Base-by-base conservation (phyloP, 1,140 invertebrate species). In the Drosophila teissieri region DNA sequence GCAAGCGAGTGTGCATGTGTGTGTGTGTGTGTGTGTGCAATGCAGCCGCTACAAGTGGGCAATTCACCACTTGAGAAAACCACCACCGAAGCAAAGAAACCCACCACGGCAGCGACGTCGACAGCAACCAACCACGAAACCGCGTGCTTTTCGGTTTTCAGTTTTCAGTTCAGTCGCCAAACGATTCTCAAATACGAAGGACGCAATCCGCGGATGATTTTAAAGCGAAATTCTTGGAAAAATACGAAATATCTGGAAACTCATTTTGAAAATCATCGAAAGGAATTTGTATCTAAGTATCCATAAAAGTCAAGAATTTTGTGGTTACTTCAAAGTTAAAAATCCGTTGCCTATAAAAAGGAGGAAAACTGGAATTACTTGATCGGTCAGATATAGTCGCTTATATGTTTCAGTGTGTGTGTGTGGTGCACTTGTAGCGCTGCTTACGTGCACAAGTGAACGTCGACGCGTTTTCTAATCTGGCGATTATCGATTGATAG, bases 391-490 rank as follows among this genome's bases (percentile, higher is more conserved):
- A n/a, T 53, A 72, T 37, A 40, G 2, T 27, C 49, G 42, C 60
- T 42, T 52, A 34, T 36, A 49, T 40, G 40, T 52, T 15, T 52
- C 19, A 19, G 37, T 52, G 44, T 75, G 73, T 73, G 42, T 65
- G 64, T 64, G 78, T 64, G 62, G 53, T 85, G 83, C 83, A 86
- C 83, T 86, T 86, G 83, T 86, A 88, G 83, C 64, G 82, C 82
- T 86, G 82, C 82, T 86, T 86, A 86, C 82, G 82, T 86, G 82
- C 82, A 40, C 73, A 72, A 86, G 82, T 86, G 78, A 86, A 86
- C 83, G 82, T 86, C 73, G 73, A 62, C 60, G 79, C 82, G 74
- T 86, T 86, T 81, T 78, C 83, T 86, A 86, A 86, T 86, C 83
- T 86, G 69, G 60, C 70, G 83, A 86, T 81, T 86, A 86, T 86